Conservation (phyloP, 2,113 vertebrate genomes). For the Aythya baeri region DNA sequence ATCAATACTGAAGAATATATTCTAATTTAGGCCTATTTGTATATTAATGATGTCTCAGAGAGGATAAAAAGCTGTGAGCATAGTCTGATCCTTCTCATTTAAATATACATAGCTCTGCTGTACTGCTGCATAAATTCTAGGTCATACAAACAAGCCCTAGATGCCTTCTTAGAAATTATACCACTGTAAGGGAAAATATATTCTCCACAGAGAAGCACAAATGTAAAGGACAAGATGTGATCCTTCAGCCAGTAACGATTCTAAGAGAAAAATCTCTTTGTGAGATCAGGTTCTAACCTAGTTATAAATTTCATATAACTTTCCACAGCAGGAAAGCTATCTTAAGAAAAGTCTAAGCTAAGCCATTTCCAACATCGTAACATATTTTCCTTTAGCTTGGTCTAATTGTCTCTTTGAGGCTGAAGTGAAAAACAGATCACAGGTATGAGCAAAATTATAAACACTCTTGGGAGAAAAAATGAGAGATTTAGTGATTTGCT, state of each 20-base stretch:
- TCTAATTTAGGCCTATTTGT: neutral
- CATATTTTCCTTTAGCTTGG: neutral
- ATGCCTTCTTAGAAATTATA: neutral
- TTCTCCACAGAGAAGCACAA: neutral
- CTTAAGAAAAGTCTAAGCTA: neutral
- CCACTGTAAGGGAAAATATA: neutral
- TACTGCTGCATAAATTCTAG: neutral
- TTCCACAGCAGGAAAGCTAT: neutral
- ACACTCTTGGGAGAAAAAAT: neutral
- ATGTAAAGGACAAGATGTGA: neutral
- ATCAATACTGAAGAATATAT: neutral
- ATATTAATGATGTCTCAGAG: neutral
- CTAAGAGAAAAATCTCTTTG: neutral
- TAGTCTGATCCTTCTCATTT: neutral
- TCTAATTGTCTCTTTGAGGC: neutral
- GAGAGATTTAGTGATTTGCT: neutral
- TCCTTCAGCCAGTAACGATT: neutral
- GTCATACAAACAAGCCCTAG: neutral
- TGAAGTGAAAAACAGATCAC: neutral
- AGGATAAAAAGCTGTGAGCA: neutral
- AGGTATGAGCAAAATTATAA: neutral
- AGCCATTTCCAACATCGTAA: neutral
- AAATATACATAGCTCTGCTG: neutral
- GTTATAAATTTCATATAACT: neutral
- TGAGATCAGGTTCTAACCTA: neutral